These are phyloP conservation scores for Laupala kohalensis DNA, from an alignment of 1,140 invertebrate species.

Conservation along the genomic window DNA sequence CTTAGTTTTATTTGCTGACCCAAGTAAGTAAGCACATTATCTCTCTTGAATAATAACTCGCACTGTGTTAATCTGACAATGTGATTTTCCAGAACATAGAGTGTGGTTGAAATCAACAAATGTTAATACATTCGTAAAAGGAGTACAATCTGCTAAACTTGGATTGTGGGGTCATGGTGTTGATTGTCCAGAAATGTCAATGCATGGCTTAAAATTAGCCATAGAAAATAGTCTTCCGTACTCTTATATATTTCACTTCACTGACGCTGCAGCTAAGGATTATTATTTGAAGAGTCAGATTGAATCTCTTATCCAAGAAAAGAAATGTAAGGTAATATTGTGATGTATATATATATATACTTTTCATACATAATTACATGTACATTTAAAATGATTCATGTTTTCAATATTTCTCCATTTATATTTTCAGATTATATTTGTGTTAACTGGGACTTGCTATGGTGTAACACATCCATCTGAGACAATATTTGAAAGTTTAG, in stretches of 20 bases:
- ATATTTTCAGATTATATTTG: too few relatives aligned
- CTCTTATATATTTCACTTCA: slow-evolving; percentile 63
- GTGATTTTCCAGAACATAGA: slow-evolving; percentile 42
- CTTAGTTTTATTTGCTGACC: slow-evolving; percentile 61
- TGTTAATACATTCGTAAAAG: slow-evolving; percentile 42
- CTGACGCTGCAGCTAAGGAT: slow-evolving; percentile 57
- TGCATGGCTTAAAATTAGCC: slow-evolving; percentile 47
- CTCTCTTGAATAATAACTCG: neutral
- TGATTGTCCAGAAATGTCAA: slow-evolving; percentile 59
- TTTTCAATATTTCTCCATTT: too few relatives aligned
- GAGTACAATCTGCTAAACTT: slow-evolving; percentile 38
- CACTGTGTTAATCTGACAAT: neutral
- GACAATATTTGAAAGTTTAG: too few relatives aligned
- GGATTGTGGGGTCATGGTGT: slow-evolving; percentile 51
- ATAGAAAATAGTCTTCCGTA: slow-evolving; percentile 46
- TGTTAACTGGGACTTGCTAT: too few relatives aligned
- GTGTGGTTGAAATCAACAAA: slow-evolving; percentile 45
- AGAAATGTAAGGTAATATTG: slow-evolving; percentile 56
- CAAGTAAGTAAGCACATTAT: slow-evolving; percentile 35
- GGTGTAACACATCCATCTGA: too few relatives aligned
- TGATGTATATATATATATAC: too few relatives aligned
- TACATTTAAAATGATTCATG: too few relatives aligned
- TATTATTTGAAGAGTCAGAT: slow-evolving; percentile 44
- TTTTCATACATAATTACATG: too few relatives aligned
- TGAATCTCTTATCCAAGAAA: slow-evolving; percentile 49